Base-by-base conservation (phyloP, 1,140 invertebrate genomes). In the Andricus grossulariae region DNA sequence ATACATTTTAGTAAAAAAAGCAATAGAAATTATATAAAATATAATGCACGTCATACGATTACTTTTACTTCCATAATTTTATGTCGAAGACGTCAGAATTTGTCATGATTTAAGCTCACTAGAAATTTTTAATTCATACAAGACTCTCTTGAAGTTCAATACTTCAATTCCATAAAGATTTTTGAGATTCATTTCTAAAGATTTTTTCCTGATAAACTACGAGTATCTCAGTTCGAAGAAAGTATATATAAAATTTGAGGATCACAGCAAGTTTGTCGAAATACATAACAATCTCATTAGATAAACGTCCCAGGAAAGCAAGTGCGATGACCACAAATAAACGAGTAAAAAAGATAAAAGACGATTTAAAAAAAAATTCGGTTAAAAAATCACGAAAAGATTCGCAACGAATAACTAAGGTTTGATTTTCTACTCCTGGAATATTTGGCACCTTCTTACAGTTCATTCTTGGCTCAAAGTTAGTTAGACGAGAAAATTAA, bases 231-330 rank as follows among this genome's bases (percentile, higher is more conserved):
- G 10, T 25, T 2, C 39, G 25, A 39, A 66, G 57, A 76, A 80
- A 70, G 16, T 54, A 55, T 13, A 72, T 25, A 73, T 70, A 75
- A 77, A 77, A 70, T 74, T 77, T 60, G 19, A 39, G 55, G 50
- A 76, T 73, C 32, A 79, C 57, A 75, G 16, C 66, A 74, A 74
- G 19, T 74, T 72, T 50, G 51, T 45, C 39, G 32, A 66, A 66
- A 45, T 39, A n/a, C 15, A 15, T 5, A 66, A 66, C 60, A 66
- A 66, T 66, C 60, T 66, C 60, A 66, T 66, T 21, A 7, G 32
- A 66, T 16, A 32, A 66, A 66, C 32, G 16, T 16, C 0, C 60
- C 45, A 39, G 39, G 57, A 21, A 60, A 13, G 60, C 25, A 39
- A 16, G 32, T n/a, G 21, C 57, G 25, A 8, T 66, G 15, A 66